Percentiles rank a stretch among this genome's conserved stretches.
These are phyloP conservation scores for Ranitomeya variabilis DNA, from an alignment of 2,113 vertebrate species.

Conservation along the genomic window DNA sequence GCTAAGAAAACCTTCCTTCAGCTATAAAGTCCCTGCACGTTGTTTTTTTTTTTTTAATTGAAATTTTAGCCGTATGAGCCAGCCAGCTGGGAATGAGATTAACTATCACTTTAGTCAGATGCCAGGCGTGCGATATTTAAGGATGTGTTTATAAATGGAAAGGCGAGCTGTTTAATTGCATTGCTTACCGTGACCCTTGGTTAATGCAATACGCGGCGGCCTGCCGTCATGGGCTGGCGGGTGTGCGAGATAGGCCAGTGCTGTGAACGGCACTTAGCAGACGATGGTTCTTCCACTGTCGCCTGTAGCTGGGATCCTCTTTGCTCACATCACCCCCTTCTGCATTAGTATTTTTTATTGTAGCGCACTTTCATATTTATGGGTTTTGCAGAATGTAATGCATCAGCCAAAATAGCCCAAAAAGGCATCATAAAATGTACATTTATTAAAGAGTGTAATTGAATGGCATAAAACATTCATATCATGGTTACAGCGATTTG, in stretches of 20 bases:
- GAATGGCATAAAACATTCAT: conserved; percentile 56
- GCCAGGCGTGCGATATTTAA: conserved; percentile 34
- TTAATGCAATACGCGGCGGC: not conserved
- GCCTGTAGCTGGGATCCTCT: not conserved
- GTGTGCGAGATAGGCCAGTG: not conserved
- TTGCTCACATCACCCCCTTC: conserved; percentile 18
- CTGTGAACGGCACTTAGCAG: not conserved
- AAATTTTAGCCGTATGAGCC: conserved; percentile 30
- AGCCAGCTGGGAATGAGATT: conserved; percentile 46
- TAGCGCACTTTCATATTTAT: conserved; percentile 52
- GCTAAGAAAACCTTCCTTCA: conserved; percentile 15
- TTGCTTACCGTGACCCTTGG: not conserved
- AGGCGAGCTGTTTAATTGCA: not conserved
- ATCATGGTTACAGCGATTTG: conserved; percentile 49
- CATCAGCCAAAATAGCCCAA: conserved; percentile 55
- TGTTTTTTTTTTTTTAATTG: conserved; percentile 36
- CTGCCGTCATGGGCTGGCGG: not conserved
- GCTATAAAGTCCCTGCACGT: not conserved
- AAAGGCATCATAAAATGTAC: conserved; percentile 55
- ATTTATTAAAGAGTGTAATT: conserved; percentile 56
- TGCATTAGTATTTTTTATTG: conserved; percentile 52
- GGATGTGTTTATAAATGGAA: conserved; percentile 14
- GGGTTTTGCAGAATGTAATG: conserved; percentile 43
- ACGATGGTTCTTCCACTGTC: not conserved
- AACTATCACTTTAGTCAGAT: conserved; percentile 45